phyloP scores from a whole-genome alignment of 1,140 invertebrate genomes.

The Mesaphorura yosii region DNA sequence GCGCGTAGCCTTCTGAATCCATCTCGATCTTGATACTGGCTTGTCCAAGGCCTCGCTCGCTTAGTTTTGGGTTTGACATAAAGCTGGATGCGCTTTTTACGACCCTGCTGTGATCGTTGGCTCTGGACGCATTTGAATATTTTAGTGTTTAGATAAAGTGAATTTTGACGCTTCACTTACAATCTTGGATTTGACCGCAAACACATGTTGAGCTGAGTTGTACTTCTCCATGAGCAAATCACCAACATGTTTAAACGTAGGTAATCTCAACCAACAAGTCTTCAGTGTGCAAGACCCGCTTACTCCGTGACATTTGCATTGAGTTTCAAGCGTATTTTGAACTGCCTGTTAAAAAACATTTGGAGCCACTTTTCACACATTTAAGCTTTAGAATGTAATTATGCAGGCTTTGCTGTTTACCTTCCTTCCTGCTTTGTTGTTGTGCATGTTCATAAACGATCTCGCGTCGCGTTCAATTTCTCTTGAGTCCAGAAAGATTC shows the following conservation, averaged over 20 bases:
- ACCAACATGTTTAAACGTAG: slow-evolving; percentile 70
- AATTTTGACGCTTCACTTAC: not conserved
- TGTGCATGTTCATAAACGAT: slow-evolving; percentile 92
- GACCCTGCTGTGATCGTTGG: no score
- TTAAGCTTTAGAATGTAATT: no score
- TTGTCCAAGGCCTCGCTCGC: no score
- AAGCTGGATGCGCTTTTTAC: no score
- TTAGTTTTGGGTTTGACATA: no score
- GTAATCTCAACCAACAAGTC: slow-evolving; percentile 85
- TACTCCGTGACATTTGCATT: slow-evolving; percentile 94
- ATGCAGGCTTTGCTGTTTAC: no score
- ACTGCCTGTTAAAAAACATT: no score
- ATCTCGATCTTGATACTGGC: no score
- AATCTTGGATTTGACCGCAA: not conserved
- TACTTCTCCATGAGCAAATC: slow-evolving; percentile 72
- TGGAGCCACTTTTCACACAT: no score
- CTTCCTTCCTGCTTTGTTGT: slow-evolving; percentile 86
- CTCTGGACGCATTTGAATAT: no score
- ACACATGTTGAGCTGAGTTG: slow-evolving; percentile 47
- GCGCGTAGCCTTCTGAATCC: no score
- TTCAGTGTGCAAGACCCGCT: slow-evolving; percentile 87
- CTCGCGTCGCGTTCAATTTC: slow-evolving; percentile 71
- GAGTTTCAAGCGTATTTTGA: slow-evolving; percentile 61
- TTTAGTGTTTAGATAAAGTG: no score
- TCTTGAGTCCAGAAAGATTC: slow-evolving; percentile 70